Percentiles rank a stretch among this genome's conserved stretches.
These are phyloP conservation scores for Caerostris extrusa DNA, from an alignment of 1,140 invertebrate genomes.

Conservation along the genomic window DNA sequence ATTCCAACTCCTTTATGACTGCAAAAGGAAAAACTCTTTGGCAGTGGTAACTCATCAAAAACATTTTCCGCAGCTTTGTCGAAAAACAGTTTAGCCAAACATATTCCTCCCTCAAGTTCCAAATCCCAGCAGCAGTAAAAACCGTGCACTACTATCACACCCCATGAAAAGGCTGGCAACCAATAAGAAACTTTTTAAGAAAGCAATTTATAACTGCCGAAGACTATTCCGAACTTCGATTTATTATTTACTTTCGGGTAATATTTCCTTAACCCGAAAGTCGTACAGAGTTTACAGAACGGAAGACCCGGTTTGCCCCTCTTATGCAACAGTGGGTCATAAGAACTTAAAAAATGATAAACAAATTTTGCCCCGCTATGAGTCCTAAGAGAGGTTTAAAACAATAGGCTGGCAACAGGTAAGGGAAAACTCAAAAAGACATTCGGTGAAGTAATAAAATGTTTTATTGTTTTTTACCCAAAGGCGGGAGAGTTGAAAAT, in stretches of 20 bases:
- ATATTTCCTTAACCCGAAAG: neutral
- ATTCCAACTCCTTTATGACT: neutral
- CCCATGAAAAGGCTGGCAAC: neutral
- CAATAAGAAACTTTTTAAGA: neutral
- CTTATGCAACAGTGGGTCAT: neutral
- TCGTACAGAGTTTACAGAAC: neutral
- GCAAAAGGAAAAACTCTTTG: neutral
- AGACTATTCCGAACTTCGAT: neutral
- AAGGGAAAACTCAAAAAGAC: neutral
- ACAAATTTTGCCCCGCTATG: conserved; percentile 3
- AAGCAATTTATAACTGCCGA: neutral
- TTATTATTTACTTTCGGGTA: neutral
- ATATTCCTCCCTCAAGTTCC: neutral
- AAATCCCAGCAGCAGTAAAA: neutral
- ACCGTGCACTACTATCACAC: neutral
- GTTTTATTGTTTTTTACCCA: neutral
- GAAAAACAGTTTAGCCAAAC: neutral
- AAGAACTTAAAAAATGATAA: conserved; percentile 34
- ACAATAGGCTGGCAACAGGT: neutral
- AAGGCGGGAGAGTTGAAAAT: conserved; percentile 1
- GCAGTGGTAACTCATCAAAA: neutral
- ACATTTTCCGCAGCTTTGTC: neutral
- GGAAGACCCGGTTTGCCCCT: neutral
- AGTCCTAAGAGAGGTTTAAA: conserved; percentile 11
- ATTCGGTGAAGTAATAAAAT: neutral